Conservation (phyloP, 2,888 invertebrate genomes). For the Coleophora deauratella region DNA sequence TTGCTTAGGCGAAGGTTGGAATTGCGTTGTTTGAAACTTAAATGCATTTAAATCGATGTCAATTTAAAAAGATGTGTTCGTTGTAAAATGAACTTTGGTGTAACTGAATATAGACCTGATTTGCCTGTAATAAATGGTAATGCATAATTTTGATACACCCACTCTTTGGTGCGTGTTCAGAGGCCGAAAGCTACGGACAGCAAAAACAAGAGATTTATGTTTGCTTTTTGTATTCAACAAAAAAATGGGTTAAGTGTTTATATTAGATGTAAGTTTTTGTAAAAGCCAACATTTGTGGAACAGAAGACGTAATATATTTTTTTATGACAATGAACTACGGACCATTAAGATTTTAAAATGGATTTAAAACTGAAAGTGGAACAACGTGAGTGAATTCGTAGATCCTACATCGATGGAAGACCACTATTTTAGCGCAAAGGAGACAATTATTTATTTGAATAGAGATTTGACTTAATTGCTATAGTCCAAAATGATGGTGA, state of each 20-base stretch:
- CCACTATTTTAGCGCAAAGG: no score
- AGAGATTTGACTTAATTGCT: no score
- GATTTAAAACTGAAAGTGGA: background rate
- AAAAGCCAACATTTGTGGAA: slow-evolving; percentile 44
- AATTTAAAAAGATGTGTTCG: background rate
- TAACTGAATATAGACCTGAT: background rate
- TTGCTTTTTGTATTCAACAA: slow-evolving; percentile 41
- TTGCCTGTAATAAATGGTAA: background rate
- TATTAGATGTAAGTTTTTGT: slow-evolving; percentile 28
- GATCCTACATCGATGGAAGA: no score
- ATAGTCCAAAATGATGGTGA: no score
- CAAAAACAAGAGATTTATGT: slow-evolving; percentile 49
- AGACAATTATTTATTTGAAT: no score
- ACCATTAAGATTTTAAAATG: background rate
- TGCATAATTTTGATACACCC: background rate
- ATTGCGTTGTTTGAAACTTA: background rate
- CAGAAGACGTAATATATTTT: slow-evolving; percentile 27
- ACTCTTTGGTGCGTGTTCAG: background rate
- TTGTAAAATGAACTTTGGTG: background rate
- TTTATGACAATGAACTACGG: slow-evolving; percentile 12
- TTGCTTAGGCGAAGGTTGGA: no score
- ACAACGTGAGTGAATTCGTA: no score
- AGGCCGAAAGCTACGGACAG: slow-evolving; percentile 21
- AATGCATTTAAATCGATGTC: background rate
- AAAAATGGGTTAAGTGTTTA: slow-evolving; percentile 58